Conservation (phyloP, 2,888 invertebrate genomes). For the Chrysolina oricalcia region DNA sequence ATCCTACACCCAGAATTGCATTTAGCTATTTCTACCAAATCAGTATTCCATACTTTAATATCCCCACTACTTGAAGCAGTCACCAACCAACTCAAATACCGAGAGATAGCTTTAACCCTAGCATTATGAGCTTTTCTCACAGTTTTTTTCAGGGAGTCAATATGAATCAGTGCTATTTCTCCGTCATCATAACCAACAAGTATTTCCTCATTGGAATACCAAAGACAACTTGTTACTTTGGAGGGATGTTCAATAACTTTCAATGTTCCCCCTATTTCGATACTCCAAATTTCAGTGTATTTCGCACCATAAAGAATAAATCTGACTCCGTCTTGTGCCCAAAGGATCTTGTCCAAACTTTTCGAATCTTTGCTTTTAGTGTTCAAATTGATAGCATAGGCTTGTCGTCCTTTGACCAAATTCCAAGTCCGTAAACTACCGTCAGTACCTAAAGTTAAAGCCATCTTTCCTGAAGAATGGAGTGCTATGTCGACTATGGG, state of each 20-base stretch:
- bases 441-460: constrained; percentile 90
- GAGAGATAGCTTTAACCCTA: constrained; percentile 81
- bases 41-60: constrained; percentile 81
- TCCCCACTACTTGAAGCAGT: constrained; percentile 87
- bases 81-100: constrained; percentile 75
- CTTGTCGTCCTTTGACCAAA: constrained; percentile 91
- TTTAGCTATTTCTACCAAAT: constrained; percentile 75
- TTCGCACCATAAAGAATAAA: constrained; percentile 85
- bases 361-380: constrained; percentile 75
- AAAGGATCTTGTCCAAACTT: constrained; percentile 70
- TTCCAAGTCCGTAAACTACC: constrained; percentile 93
- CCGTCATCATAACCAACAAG: constrained; percentile 86
- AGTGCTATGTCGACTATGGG: constrained; percentile 84
- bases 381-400: constrained; percentile 90
- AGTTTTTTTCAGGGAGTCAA: constrained; percentile 73
- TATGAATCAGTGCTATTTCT: constrained; percentile 76
- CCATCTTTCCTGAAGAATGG: constrained; percentile 92
- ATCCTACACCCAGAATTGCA: constrained; percentile 82
- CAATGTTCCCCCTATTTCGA: constrained; percentile 83
- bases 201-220: constrained; percentile 78
- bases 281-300: constrained; percentile 86
- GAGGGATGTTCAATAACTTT: constrained; percentile 79
- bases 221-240: constrained; percentile 82
- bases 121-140: constrained; percentile 76
- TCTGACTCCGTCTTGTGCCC: constrained; percentile 85